Conservation (phyloP, 2,797 vertebrate genomes). For the Phyllotis vaccarum region DNA sequence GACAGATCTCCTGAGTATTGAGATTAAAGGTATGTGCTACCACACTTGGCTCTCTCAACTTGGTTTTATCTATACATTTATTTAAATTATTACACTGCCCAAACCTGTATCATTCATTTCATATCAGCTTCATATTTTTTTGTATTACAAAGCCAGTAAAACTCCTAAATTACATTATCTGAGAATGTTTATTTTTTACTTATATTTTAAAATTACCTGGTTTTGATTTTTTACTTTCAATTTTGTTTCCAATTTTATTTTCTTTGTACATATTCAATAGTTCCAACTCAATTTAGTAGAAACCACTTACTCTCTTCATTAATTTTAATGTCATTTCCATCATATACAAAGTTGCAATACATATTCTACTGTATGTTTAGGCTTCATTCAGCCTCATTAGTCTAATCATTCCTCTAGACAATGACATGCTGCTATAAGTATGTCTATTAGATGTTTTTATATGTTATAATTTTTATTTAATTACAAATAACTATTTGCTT, state of each 20-base stretch:
- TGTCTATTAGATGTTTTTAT: not conserved
- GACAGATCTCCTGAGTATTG: not conserved
- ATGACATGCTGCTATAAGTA: not conserved
- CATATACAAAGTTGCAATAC: not conserved
- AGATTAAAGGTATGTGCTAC: not conserved
- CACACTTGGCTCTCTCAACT: not conserved
- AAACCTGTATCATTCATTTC: not conserved
- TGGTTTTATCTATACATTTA: not conserved
- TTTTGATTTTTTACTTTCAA: not conserved
- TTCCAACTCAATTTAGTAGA: not conserved
- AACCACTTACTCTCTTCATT: not conserved
- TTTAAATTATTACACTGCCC: not conserved
- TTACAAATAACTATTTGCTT: not conserved
- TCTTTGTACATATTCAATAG: not conserved
- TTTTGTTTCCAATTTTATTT: not conserved
- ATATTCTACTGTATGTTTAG: not conserved
- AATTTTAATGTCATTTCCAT: constrained; percentile 1
- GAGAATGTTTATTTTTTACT: not conserved
- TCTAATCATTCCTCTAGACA: not conserved
- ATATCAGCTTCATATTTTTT: not conserved
- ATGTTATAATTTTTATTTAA: not conserved
- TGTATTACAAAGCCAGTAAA: not conserved
- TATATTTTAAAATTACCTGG: not conserved
- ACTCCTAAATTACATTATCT: not conserved
- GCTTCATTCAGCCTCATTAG: not conserved